These are phyloP conservation scores for Tylochromis polylepis DNA, from an alignment of 2,113 vertebrate genomes.

Conservation along the genomic window DNA sequence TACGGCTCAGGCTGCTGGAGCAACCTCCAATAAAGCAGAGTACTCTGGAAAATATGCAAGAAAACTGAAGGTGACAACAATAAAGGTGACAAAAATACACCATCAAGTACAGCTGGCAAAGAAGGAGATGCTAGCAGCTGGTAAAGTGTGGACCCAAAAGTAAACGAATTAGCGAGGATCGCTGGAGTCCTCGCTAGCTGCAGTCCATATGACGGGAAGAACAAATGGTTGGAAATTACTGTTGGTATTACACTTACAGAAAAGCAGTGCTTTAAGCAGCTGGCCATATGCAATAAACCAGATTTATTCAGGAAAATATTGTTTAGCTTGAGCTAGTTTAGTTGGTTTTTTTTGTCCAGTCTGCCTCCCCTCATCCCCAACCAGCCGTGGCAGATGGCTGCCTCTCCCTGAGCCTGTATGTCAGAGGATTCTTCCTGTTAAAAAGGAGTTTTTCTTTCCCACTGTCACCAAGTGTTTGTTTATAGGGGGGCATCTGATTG, in stretches of 20 bases:
- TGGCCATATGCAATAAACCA: neutral
- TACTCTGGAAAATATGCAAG: neutral
- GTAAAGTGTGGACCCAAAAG: accelerated
- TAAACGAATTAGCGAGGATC: neutral
- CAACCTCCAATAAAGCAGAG: accelerated
- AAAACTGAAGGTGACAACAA: neutral
- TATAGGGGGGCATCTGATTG: accelerated
- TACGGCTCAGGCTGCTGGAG: neutral
- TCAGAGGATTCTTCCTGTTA: neutral
- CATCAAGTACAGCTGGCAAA: neutral
- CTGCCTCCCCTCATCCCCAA: neutral
- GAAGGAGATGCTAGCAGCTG: neutral
- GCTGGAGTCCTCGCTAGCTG: neutral
- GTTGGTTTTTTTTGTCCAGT: neutral
- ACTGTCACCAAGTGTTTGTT: neutral
- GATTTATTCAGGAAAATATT: neutral
- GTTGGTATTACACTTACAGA: too few species aligned
- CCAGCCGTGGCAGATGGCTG: accelerated
- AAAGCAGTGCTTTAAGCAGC: neutral
- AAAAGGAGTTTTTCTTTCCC: accelerated
- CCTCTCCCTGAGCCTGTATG: neutral
- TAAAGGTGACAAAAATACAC: accelerated
- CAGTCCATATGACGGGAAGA: neutral
- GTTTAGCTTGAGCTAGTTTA: neutral
- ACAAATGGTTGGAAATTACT: neutral